Evolutionary conservation across 2,113 vertebrate species (phyloP), one percentile per base, ranked within the genome.

Genomic region (Lophura nycthemera): DNA sequence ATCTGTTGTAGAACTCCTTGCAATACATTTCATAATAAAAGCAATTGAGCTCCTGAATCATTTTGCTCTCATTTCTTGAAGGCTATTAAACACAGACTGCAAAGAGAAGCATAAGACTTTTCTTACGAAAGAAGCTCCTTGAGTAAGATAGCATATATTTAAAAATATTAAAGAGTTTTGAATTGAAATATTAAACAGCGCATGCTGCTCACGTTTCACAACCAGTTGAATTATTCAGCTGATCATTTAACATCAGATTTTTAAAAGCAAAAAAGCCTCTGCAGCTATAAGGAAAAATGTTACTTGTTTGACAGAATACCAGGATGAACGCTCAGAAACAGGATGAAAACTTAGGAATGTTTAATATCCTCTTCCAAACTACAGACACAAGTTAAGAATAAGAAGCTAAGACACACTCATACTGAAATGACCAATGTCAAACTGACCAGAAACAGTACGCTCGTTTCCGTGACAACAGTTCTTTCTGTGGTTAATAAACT

Each of bases 281-380:
- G 87, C 59, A 45, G 86, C 47, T 47, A 61, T 40, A 50, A 65
- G 67, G 78, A 36, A 43, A 79, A 91, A 11, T 5, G 13, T 8
- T 43, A 45, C 27, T 57, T 85, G 43, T 61, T 63, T 67, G 30
- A 57, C 21, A 38, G 36, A 85, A 81, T 19, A 47, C 45, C 65
- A 85, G 43, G 70, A 54, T 34, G 78, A 72, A 54, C 32, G 69
- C 24, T 52, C 57, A 82, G 84, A 67, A 89, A 47, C 25, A 52
- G 48, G 59, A 75, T 40, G 38, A 47, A 65, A 85, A 85, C 2
- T 1, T 0, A 65, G 54, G 52, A 91, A 89, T 69, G 71, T 73
- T 93, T 79, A 69, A 76, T 45, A 85, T 66, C 64, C 72, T 88
- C 59, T 83, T 88, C 64, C 82, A 87, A 91, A 66, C 70, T 42